A percentile compares a stretch with the other conserved stretches of the same genome.
Evolutionary conservation across 2,888 invertebrate species (phyloP).

Genomic region (Didymodactylos carnosus): DNA sequence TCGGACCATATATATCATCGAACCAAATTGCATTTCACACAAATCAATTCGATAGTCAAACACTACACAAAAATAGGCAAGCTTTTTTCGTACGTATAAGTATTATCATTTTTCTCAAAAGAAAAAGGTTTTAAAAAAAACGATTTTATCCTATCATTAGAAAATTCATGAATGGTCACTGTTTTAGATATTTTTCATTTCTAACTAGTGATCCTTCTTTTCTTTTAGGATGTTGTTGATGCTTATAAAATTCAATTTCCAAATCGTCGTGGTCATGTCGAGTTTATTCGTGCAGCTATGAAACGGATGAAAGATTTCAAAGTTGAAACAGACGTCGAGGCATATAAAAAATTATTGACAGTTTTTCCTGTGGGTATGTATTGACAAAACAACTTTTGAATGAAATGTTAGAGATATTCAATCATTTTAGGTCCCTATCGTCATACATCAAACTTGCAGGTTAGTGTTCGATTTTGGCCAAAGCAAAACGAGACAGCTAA

Average conservation of each 20-base stretch:
- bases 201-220: neutral
- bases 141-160: too few species aligned
- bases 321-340: constrained; percentile 51
- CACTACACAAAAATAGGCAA: neutral
- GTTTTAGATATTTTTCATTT: too few species aligned
- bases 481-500: neutral
- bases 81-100: neutral
- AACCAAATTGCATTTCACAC: neutral
- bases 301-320: constrained; percentile 69
- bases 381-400: constrained; percentile 26
- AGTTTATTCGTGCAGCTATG: constrained; percentile 75
- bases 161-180: too few species aligned
- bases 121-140: too few species aligned
- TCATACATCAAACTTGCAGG: neutral
- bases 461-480: neutral
- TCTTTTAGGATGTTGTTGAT: neutral
- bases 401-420: neutral
- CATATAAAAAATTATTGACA: constrained; percentile 43
- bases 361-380: constrained; percentile 3
- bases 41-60: neutral
- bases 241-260: neutral
- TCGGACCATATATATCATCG: neutral
- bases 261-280: constrained; percentile 61
- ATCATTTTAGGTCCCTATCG: neutral
- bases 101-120: neutral